Evolutionary conservation across 2,888 invertebrate genomes (phyloP).

Genomic region (Marasmarcha lunaedactyla): DNA sequence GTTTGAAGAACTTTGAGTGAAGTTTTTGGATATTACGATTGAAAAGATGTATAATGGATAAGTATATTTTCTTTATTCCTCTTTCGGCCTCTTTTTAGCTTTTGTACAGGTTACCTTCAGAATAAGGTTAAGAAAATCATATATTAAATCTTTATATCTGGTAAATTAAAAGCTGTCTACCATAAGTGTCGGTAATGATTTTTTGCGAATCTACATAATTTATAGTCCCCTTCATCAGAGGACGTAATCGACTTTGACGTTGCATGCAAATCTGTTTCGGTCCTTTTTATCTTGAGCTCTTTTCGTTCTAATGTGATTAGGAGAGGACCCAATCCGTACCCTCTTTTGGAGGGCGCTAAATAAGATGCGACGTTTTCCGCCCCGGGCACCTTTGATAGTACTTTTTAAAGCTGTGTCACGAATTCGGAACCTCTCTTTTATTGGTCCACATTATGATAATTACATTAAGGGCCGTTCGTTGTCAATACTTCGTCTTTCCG

Average conservation of each 20-base stretch:
- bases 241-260: constrained; percentile 54
- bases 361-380: constrained; percentile 67
- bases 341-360: constrained; percentile 56
- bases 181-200: constrained; percentile 24
- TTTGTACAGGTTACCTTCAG: too few species aligned
- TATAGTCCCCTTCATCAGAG: constrained; percentile 24
- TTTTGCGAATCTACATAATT: constrained; percentile 33
- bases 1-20: neutral
- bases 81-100: too few species aligned
- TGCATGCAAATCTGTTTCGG: constrained; percentile 63
- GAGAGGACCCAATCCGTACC: constrained; percentile 40
- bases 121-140: too few species aligned
- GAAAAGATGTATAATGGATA: too few species aligned
- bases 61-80: too few species aligned
- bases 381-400: constrained; percentile 64
- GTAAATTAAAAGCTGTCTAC: too few species aligned
- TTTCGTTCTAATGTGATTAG: constrained; percentile 64
- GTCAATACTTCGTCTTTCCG: constrained; percentile 63
- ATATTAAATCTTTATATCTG: too few species aligned
- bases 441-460: constrained; percentile 68
- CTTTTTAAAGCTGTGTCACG: constrained; percentile 65
- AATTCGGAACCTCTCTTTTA: constrained; percentile 64
- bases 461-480: constrained; percentile 55
- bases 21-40: too few species aligned
- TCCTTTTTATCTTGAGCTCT: constrained; percentile 56